Percentiles rank a stretch among this genome's conserved stretches.
Evolutionary conservation across 2,888 invertebrate genomes (phyloP).

Genomic region (Ferrisia virgata): DNA sequence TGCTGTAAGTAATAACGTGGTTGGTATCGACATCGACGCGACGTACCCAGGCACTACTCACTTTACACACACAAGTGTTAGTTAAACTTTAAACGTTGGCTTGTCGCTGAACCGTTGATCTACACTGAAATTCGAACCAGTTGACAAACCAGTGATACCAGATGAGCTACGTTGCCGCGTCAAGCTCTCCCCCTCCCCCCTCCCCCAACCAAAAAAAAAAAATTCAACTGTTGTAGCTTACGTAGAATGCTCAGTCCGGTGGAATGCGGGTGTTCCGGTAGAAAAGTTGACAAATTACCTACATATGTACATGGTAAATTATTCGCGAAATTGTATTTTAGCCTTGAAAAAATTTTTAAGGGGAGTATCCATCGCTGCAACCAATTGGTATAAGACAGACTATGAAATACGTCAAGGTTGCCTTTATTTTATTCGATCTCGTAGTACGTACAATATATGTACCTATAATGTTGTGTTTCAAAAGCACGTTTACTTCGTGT

Average conservation of each 20-base stretch:
- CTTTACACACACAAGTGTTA: no score
- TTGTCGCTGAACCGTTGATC: not conserved
- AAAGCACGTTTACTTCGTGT: not conserved
- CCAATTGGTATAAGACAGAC: no score
- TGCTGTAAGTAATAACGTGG: not conserved
- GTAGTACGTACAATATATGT: no score
- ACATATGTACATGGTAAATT: no score
- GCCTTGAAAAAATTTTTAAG: not conserved
- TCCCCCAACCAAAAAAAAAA: not conserved
- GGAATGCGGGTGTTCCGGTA: no score
- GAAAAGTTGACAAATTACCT: no score
- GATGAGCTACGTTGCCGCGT: not conserved
- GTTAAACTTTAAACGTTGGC: not conserved
- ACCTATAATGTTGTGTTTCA: not conserved
- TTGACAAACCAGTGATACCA: conserved; percentile 8
- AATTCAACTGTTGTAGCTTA: not conserved
- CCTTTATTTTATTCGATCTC: not conserved
- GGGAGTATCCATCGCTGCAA: no score
- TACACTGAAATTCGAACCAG: not conserved
- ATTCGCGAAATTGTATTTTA: no score
- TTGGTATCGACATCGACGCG: not conserved
- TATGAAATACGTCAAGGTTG: not conserved
- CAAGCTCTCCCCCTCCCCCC: not conserved
- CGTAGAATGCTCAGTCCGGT: no score
- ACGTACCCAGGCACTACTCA: no score